Conservation (phyloP, 1,140 invertebrate species). For the Leptinotarsa undecemlineata region DNA sequence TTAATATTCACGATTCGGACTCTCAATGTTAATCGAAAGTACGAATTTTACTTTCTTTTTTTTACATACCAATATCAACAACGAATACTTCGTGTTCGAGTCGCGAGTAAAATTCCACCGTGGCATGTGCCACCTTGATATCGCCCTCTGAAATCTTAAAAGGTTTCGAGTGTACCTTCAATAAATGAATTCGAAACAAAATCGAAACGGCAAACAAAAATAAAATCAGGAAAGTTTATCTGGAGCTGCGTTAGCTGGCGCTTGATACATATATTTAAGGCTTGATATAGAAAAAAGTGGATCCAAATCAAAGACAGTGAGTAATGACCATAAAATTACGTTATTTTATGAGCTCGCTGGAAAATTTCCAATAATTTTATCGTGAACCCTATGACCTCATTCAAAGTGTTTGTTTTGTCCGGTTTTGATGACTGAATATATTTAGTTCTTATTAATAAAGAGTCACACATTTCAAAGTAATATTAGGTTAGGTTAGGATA, state of each 20-base stretch:
- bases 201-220: not conserved
- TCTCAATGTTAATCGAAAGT: no score
- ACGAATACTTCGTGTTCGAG: not conserved
- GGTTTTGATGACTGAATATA: not conserved
- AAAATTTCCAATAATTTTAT: conserved; percentile 20
- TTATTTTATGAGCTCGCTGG: not conserved
- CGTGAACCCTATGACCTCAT: conserved; percentile 9
- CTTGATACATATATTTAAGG: no score
- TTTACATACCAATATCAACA: not conserved
- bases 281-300: no score
- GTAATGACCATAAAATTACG: no score
- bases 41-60: not conserved
- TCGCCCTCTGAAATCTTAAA: not conserved
- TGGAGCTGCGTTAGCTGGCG: no score
- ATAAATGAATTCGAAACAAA: not conserved
- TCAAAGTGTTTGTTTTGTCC: conserved; percentile 16
- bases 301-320: no score
- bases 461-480: no score
- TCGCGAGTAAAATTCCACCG: not conserved
- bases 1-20: no score
- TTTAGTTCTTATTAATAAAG: no score
- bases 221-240: not conserved
- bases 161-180: not conserved
- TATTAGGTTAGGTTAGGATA: no score
- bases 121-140: not conserved